phyloP scores from a whole-genome alignment of 2,797 vertebrate genomes.

The Enteromius radiatus region DNA sequence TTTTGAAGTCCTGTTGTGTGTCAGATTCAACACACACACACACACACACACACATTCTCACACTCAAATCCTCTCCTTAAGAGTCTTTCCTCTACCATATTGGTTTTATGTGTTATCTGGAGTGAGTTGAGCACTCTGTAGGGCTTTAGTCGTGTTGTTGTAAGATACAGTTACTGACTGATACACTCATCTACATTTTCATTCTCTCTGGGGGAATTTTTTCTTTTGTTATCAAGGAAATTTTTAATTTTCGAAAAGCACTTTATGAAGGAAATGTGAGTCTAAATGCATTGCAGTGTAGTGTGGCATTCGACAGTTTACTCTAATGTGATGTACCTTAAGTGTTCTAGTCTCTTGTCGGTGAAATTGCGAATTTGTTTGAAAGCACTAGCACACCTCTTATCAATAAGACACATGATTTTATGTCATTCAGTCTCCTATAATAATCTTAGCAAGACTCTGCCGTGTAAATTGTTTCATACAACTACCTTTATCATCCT shows the following conservation, averaged over 20 bases:
- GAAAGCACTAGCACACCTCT: not conserved
- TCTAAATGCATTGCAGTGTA: not conserved
- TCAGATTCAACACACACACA: not conserved
- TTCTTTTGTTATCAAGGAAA: not conserved
- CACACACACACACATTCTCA: not conserved
- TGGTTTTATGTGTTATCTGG: conserved; percentile 3
- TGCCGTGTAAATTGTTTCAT: not conserved
- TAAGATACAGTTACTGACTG: not conserved
- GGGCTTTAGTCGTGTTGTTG: not conserved
- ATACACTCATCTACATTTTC: not conserved
- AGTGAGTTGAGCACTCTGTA: not conserved
- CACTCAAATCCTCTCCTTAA: not conserved
- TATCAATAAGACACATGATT: not conserved
- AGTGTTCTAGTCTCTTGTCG: not conserved
- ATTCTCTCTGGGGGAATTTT: not conserved
- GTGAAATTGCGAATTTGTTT: not conserved
- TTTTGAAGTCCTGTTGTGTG: not conserved
- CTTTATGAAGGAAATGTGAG: not conserved
- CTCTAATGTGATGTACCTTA: not conserved
- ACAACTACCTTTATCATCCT: not conserved
- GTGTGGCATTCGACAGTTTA: not conserved
- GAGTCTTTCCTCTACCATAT: not conserved
- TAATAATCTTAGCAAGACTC: not conserved
- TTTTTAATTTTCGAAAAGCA: not conserved
- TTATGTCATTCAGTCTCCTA: not conserved